These are phyloP conservation scores for Melanocharis versteri DNA, from an alignment of 2,113 vertebrate genomes.

Conservation along the genomic window DNA sequence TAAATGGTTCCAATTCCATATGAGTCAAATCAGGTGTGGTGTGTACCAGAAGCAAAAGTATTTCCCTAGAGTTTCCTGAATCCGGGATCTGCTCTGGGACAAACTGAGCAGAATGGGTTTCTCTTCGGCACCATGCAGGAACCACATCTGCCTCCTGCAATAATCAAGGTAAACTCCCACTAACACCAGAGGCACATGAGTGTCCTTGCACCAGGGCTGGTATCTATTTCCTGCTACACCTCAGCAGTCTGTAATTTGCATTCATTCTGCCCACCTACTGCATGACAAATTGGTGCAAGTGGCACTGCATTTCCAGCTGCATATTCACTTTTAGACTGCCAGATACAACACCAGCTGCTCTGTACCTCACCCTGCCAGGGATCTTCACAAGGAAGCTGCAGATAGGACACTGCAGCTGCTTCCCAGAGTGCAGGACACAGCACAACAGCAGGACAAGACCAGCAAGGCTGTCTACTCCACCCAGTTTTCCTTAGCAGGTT, in stretches of 20 bases:
- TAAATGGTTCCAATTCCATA: not conserved
- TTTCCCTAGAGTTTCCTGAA: not conserved
- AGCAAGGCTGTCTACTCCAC: not conserved
- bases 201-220: not conserved
- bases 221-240: slow-evolving; percentile 30
- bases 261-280: slow-evolving; percentile 16
- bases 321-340: not conserved
- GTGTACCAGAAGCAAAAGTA: not conserved
- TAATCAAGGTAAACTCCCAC: not conserved
- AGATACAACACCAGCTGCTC: not conserved
- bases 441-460: not conserved
- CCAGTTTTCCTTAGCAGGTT: not conserved
- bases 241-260: slow-evolving; percentile 31
- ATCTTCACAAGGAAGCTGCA: not conserved
- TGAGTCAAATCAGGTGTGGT: not conserved
- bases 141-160: not conserved
- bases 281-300: slow-evolving; percentile 39
- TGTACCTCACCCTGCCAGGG: not conserved
- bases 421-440: not conserved
- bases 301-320: slow-evolving; percentile 22
- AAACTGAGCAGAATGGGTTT: not conserved
- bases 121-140: not conserved
- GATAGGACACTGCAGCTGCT: not conserved
- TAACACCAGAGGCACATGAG: not conserved
- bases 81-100: not conserved